phyloP scores from a whole-genome alignment of 2,113 vertebrate genomes.

The Bos indicus region DNA sequence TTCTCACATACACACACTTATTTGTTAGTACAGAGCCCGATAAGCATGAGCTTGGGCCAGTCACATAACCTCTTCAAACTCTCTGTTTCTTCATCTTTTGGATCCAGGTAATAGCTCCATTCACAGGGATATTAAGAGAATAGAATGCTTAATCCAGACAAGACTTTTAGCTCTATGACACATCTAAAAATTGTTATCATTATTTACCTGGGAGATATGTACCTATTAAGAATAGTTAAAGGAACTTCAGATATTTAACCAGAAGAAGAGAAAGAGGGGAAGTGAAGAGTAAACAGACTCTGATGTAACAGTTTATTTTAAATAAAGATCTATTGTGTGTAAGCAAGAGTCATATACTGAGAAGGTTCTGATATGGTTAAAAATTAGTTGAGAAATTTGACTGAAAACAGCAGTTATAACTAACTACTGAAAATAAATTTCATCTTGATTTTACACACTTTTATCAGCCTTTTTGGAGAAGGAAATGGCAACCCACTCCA shows the following conservation, averaged over 20 bases:
- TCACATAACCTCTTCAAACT: neutral
- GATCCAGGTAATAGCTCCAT: neutral
- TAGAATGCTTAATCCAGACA: neutral
- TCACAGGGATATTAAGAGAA: neutral
- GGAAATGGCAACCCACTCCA: too few relatives aligned
- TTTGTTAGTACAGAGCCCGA: neutral
- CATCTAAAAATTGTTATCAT: neutral
- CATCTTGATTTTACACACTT: too few relatives aligned
- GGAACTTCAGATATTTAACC: neutral
- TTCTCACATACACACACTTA: neutral
- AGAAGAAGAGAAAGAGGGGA: neutral
- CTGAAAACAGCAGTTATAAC: neutral
- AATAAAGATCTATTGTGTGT: neutral
- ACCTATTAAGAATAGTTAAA: neutral
- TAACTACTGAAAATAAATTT: neutral
- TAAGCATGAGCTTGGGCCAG: neutral
- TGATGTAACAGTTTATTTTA: neutral
- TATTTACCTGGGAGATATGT: neutral
- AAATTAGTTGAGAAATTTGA: neutral
- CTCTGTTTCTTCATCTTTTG: neutral
- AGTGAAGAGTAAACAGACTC: neutral
- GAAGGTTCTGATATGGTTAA: neutral
- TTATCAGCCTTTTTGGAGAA: too few relatives aligned
- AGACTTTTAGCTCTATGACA: neutral
- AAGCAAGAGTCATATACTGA: neutral